Percentiles rank a stretch among this genome's conserved stretches.
phyloP scores from a whole-genome alignment of 1,140 invertebrate species.

The Mya arenaria region DNA sequence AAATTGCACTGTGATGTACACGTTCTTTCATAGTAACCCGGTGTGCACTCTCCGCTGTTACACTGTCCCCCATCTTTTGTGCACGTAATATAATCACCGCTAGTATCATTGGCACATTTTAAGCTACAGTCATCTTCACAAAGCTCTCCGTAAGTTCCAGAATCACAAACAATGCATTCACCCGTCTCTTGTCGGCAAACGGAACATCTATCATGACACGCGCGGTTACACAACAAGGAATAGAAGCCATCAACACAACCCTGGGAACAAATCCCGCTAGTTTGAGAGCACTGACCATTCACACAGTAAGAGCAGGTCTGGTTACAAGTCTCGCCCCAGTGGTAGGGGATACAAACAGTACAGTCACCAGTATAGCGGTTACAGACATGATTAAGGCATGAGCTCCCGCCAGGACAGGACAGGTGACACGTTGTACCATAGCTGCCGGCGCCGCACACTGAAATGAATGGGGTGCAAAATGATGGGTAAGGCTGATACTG shows the following conservation, averaged over 20 bases:
- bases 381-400: not conserved
- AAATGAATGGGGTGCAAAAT: too few relatives aligned
- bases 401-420: not conserved
- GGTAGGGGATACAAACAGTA: not conserved
- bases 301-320: not conserved
- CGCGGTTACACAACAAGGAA: constrained; percentile 5
- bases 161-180: constrained; percentile 11
- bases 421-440: not conserved
- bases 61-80: constrained; percentile 19
- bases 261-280: constrained; percentile 19
- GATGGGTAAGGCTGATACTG: too few relatives aligned
- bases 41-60: constrained; percentile 6
- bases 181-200: not conserved
- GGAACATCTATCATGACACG: constrained; percentile 5
- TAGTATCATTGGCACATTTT: not conserved
- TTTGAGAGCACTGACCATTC: constrained; percentile 16
- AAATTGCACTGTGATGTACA: not conserved
- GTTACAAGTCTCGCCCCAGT: constrained; percentile 1
- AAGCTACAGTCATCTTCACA: not conserved
- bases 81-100: not conserved
- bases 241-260: constrained; percentile 16
- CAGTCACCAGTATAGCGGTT: constrained; percentile 11
- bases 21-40: constrained; percentile 15
- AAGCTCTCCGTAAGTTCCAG: not conserved
- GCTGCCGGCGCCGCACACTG: not conserved